phyloP scores from a whole-genome alignment of 2,797 vertebrate species.

The Halcyon smyrnensis region DNA sequence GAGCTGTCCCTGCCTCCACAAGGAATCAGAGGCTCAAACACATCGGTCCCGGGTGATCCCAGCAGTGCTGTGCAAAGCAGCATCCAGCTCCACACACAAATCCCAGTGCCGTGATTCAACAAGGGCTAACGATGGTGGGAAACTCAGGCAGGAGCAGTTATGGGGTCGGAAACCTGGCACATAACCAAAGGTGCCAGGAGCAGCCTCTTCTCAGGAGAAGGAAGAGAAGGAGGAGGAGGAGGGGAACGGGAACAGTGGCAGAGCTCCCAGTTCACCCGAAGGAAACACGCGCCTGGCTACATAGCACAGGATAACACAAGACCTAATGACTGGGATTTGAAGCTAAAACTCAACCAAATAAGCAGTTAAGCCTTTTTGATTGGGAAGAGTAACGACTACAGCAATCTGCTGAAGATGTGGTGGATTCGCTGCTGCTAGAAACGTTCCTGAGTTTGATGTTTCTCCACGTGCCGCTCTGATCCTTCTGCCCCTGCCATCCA shows the following conservation, averaged over 20 bases:
- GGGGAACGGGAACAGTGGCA: background rate
- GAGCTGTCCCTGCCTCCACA: background rate
- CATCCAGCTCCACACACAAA: background rate
- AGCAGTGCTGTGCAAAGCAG: background rate
- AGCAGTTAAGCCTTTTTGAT: background rate
- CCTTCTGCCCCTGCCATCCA: fast-evolving
- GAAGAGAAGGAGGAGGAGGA: background rate
- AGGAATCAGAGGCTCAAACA: background rate
- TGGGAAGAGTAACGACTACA: fast-evolving
- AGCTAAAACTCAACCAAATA: background rate
- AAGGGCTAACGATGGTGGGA: fast-evolving
- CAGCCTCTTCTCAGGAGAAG: fast-evolving
- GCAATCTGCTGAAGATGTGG: background rate
- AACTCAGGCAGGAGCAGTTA: background rate
- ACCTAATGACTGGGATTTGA: background rate
- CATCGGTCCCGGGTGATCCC: fast-evolving
- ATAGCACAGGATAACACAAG: fast-evolving
- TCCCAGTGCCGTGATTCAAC: background rate
- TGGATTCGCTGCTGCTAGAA: background rate
- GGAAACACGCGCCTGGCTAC: background rate
- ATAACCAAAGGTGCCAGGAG: background rate
- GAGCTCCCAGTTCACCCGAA: background rate
- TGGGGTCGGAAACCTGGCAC: fast-evolving
- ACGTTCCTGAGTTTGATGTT: fast-evolving
- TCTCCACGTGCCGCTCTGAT: fast-evolving